These are phyloP conservation scores for Ametastegia equiseti DNA, from an alignment of 2,888 invertebrate genomes.

Conservation along the genomic window DNA sequence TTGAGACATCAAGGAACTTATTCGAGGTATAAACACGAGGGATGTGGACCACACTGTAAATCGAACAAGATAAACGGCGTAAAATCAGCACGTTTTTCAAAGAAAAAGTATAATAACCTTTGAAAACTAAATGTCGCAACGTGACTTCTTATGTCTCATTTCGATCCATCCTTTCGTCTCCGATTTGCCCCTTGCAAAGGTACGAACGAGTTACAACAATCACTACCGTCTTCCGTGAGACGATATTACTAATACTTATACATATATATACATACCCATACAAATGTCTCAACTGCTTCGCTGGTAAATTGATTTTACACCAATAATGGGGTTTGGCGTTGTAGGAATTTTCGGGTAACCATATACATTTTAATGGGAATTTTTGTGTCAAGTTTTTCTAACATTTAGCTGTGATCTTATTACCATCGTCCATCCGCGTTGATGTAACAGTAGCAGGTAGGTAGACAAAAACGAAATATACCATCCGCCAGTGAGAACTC, in stretches of 20 bases:
- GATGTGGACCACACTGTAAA: neutral
- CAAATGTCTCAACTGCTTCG: neutral
- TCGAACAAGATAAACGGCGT: neutral
- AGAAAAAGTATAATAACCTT: neutral
- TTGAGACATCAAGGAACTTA: neutral
- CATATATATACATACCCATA: too few species aligned
- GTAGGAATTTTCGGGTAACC: neutral
- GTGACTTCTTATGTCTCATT: neutral
- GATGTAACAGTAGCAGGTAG: neutral
- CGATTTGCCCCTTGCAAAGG: neutral
- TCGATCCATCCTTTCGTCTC: too few species aligned
- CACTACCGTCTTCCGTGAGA: neutral
- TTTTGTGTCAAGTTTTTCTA: neutral
- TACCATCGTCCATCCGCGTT: too few species aligned
- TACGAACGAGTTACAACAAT: neutral
- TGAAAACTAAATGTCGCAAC: neutral
- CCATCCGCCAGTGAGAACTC: neutral
- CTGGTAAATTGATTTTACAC: neutral
- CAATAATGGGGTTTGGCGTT: too few species aligned
- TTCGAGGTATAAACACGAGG: neutral
- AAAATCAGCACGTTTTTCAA: neutral
- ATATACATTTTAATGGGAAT: neutral
- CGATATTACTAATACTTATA: neutral
- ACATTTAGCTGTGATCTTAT: neutral
- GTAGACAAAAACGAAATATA: too few species aligned